These are phyloP conservation scores for Aegithalos caudatus DNA, from an alignment of 2,113 vertebrate species.

Conservation along the genomic window DNA sequence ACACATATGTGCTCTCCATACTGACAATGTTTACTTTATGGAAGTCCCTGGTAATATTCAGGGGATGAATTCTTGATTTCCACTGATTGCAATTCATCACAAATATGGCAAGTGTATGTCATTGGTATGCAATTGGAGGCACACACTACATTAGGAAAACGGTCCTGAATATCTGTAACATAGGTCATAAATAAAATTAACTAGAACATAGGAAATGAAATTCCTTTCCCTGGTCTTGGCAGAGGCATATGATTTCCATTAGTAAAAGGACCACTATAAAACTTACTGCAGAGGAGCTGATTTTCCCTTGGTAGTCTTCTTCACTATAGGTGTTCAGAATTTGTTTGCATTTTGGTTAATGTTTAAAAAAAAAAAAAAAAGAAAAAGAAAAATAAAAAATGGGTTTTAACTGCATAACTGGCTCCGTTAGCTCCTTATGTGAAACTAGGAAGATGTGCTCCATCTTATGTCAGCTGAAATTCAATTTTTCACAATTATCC, in stretches of 20 bases:
- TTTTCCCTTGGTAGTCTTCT: not conserved
- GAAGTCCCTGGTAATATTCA: not conserved
- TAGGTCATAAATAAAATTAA: conserved; percentile 12
- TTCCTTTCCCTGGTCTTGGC: not conserved
- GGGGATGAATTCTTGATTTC: not conserved
- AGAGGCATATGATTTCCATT: conserved; percentile 16
- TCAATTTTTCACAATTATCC: not conserved
- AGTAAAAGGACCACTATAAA: not conserved
- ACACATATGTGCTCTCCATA: not conserved
- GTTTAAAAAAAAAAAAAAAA: not conserved
- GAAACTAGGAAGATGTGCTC: not conserved
- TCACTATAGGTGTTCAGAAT: not conserved
- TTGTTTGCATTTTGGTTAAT: not conserved
- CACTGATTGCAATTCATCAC: not conserved
- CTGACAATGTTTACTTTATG: not conserved
- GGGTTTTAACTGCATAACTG: not conserved
- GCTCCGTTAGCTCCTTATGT: not conserved
- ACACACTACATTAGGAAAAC: not conserved
- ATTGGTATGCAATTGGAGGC: not conserved
- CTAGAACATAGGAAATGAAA: not conserved
- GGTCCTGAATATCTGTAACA: not conserved
- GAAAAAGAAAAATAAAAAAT: no score
- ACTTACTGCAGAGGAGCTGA: not conserved
- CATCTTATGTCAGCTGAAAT: not conserved
- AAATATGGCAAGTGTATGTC: not conserved